Conservation (phyloP, 2,113 vertebrate genomes). For the Sprattus sprattus region DNA sequence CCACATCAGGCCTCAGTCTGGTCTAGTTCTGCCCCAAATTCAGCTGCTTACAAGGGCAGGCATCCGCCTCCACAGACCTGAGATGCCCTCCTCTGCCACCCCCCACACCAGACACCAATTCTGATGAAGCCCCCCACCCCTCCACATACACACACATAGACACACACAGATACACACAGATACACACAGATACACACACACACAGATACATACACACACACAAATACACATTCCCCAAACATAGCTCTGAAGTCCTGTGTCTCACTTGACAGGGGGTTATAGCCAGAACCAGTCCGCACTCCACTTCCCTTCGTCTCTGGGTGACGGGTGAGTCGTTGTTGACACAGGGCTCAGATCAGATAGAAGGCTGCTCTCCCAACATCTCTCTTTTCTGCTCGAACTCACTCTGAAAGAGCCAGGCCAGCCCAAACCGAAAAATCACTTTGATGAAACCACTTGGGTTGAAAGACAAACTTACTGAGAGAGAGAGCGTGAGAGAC, state of each 20-base stretch:
- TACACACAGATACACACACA: neutral
- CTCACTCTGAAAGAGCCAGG: slow-evolving; percentile 20
- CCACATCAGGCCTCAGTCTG: neutral
- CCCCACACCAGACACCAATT: neutral
- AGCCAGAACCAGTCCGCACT: neutral
- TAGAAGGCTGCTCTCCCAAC: slow-evolving; percentile 23
- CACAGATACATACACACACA: neutral
- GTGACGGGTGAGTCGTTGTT: neutral
- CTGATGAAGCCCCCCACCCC: neutral
- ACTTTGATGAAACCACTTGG: slow-evolving; percentile 23
- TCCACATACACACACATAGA: no score
- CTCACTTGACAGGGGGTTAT: neutral
- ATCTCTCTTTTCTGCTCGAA: slow-evolving; percentile 6
- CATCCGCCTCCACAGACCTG: neutral
- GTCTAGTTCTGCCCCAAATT: neutral
- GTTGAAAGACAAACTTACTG: neutral
- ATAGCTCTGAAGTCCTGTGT: neutral
- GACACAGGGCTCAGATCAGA: slow-evolving; percentile 32
- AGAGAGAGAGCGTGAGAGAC: neutral
- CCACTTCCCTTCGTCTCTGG: neutral
- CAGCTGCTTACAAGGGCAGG: neutral
- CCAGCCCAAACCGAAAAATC: neutral
- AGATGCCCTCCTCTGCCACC: neutral
- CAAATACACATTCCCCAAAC: neutral
- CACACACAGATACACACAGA: neutral